Conservation (phyloP, 1,140 invertebrate species). For the Phthorimaea operculella region DNA sequence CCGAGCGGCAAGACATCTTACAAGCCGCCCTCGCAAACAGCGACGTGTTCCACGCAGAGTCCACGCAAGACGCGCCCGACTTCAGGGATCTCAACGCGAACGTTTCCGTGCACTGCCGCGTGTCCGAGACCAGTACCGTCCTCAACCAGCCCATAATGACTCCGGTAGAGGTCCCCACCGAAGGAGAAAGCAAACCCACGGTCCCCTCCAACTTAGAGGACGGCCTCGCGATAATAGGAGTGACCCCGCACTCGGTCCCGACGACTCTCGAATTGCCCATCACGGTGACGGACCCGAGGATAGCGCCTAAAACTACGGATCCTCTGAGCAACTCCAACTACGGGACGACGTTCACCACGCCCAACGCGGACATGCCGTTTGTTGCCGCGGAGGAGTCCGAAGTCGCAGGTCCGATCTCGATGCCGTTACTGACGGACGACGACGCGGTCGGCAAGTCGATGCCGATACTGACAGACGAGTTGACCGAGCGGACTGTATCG, state of each 20-base stretch:
- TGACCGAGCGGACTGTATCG: conserved; percentile 34
- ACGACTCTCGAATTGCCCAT: conserved; percentile 77
- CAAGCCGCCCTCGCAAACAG: conserved; percentile 80
- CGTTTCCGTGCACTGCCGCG: conserved; percentile 65
- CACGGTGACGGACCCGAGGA: conserved; percentile 75
- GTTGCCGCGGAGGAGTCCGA: conserved; percentile 31
- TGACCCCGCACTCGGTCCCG: conserved; percentile 67
- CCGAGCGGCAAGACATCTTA: conserved; percentile 75
- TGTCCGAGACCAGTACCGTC: conserved; percentile 78
- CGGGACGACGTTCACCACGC: conserved; percentile 35
- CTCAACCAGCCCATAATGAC: conserved; percentile 85
- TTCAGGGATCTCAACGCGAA: conserved; percentile 67
- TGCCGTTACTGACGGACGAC: conserved; percentile 54
- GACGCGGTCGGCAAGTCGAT: conserved; percentile 50
- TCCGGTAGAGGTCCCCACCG: conserved; percentile 76
- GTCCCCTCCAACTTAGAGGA: conserved; percentile 66
- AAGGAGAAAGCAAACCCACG: conserved; percentile 53
- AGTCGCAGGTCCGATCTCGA: conserved; percentile 39
- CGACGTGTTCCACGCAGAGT: conserved; percentile 76
- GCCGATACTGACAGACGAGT: conserved; percentile 56
- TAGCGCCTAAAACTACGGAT: conserved; percentile 65
- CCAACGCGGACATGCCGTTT: conserved; percentile 41
- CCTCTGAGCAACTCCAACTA: conserved; percentile 41
- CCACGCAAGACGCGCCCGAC: conserved; percentile 61
- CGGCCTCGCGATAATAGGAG: conserved; percentile 69